A percentile compares a stretch with the other conserved stretches of the same genome.
Conservation (phyloP, 1,140 invertebrate genomes). For the Leptestheria dahalacensis region DNA sequence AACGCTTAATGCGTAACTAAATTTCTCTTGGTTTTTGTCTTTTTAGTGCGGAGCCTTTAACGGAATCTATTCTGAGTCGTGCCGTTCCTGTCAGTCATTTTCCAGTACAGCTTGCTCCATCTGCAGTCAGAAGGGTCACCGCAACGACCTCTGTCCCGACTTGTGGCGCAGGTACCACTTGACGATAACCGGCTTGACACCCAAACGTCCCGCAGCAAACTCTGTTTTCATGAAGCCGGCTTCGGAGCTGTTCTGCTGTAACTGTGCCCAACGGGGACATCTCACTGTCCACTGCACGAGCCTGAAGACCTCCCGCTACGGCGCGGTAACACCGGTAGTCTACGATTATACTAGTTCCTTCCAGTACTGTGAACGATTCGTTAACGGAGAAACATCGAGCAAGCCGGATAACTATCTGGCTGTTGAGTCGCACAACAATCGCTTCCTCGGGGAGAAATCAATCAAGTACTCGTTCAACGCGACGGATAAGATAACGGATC, state of each 20-base stretch:
- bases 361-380: no score
- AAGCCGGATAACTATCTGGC: not conserved
- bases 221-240: not conserved
- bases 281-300: not conserved
- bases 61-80: conserved; percentile 3
- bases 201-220: not conserved
- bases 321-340: not conserved
- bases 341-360: not conserved
- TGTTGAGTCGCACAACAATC: not conserved
- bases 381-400: not conserved
- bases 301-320: not conserved
- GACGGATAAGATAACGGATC: not conserved
- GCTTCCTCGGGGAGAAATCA: not conserved
- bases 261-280: not conserved
- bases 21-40: not conserved
- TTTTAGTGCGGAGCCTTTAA: not conserved
- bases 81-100: not conserved
- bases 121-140: conserved; percentile 2
- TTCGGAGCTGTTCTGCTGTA: not conserved
- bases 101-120: not conserved
- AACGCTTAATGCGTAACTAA: not conserved
- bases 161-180: conserved; percentile 5
- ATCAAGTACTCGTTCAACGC: not conserved
- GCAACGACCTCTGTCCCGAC: not conserved
- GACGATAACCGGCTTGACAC: not conserved